Evolutionary conservation across 1,140 invertebrate genomes (phyloP).

Genomic region (Lepidotrigona ventralis): DNA sequence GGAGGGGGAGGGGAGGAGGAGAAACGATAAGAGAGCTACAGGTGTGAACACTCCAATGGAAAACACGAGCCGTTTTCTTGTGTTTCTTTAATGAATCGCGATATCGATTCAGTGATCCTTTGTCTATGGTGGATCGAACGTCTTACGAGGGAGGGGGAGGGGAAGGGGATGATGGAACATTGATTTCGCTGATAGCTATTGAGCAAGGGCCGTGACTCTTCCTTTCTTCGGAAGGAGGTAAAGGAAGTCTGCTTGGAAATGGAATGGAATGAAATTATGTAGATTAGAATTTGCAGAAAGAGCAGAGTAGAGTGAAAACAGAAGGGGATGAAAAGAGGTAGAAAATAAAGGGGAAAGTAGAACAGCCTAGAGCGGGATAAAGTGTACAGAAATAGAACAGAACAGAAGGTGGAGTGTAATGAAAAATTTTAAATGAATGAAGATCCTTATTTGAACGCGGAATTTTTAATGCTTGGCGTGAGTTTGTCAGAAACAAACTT

Average conservation of each 20-base stretch:
- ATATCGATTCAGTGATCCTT: background rate
- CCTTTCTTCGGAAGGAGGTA: background rate
- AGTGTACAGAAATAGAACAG: background rate
- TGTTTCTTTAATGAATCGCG: conserved; percentile 20
- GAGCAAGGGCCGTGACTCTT: background rate
- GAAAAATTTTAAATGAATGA: no score
- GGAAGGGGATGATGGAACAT: background rate
- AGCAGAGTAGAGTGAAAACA: no score
- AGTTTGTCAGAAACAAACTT: background rate
- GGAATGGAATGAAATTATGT: background rate
- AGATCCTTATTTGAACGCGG: no score
- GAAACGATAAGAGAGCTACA: background rate
- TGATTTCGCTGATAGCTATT: background rate
- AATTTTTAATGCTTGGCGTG: no score
- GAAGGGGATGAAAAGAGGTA: no score
- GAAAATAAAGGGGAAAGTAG: no score
- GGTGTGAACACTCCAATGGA: conserved; percentile 12
- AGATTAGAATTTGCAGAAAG: no score
- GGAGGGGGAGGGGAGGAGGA: no score
- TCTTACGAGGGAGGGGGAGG: no score
- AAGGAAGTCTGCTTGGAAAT: background rate
- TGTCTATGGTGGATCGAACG: background rate
- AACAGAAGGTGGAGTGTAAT: no score
- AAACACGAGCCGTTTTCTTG: background rate
- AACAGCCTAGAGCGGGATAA: background rate